Base-by-base conservation (phyloP, 1,140 invertebrate genomes). In the Neodiprion lecontei region DNA sequence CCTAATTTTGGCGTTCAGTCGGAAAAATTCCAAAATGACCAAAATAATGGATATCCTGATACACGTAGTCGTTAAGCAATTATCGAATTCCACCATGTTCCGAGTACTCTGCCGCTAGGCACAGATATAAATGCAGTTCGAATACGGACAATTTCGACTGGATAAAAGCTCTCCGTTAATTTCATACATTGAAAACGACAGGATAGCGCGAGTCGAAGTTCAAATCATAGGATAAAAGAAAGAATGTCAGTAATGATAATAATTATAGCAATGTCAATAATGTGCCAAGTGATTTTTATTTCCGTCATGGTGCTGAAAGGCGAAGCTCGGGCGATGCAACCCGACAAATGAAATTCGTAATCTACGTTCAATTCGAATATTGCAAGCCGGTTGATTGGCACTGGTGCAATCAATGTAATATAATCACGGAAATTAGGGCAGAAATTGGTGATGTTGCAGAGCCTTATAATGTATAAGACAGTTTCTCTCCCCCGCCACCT, bases 101-200 rank as follows among this genome's bases (percentile, higher is more conserved):
- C 5, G 28, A 40, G 28, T 40, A 40, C 28, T 40, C 5, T 40
- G 5, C 28, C 28, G 5, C 28, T 40, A 5, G 28, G 28, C 28
- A 40, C 77, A 74, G 73, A 81, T 79, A 77, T 65, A 75, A 70
- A 73, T 40, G 21, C 75, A 49, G 61, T 21, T 1, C 1, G 7
- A 14, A 65, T 14, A 65, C 61, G 61, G 1, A 65, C 1, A 14
- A 17, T 14, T 21, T 65, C 12, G 7, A 65, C 61, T 5, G 7
- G 61, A 65, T 14, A 65, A 17, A 40, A 40, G 1, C 5, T 40
- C 28, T 5, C 28, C 28, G 28, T 40, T 2, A 40, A 40, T 65
- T 1, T 21, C 61, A 4, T 3, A 65, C 12, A 17, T 14, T 65
- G 61, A 65, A 65, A 65, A 14, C 61, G 61, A 65, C 1, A 17